Evolutionary conservation across 2,797 vertebrate species (phyloP), one percentile per base, ranked within the genome.

Genomic region (Cyprinella venusta): DNA sequence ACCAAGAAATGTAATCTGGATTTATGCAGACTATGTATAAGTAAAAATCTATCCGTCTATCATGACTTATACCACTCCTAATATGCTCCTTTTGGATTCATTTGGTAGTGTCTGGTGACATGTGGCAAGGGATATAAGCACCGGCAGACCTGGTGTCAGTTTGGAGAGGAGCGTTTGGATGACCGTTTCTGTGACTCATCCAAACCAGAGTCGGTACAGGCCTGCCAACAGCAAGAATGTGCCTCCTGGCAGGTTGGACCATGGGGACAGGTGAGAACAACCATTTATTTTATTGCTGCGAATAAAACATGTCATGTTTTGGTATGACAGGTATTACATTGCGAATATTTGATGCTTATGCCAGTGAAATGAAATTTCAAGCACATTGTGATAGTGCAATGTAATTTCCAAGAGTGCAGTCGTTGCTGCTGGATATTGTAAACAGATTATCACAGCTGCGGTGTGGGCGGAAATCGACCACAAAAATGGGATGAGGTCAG

Each of bases 221-320:
- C 89, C 0, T 99, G 98, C 91, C 97, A 97, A 90, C 98, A 97
- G 87, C 97, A 97, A 89, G 98, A 99, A 87, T 99, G 98, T 90
- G 97, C 98, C 2, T 96, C 97, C 38, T 99, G 98, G 98, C 97
- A 99, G 94, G 96, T 98, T 30, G 98, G 98, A 86, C 95, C 95
- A 0, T 99, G 98, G 98, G 97, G 98, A 88, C 96, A 98, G 96
- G 98, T 99, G 33, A 85, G 77, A 15, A 64, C 18, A 21, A 30
- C 42, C 1, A 24, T n/a, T 71, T 50, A 8, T 50, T 71, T 50
- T 18, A 24, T 18, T 71, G 24, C 13, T 50, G 3, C 1, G 42
- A 26, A 71, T 8, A 38, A 56, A 40, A 24, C 21, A 59, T 59
- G 74, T 42, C 2, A 61, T 61, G n/a, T 76, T 40, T 26, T 26